These are phyloP conservation scores for Drosophila neutralis DNA, from an alignment of 2,888 invertebrate species.

Conservation along the genomic window DNA sequence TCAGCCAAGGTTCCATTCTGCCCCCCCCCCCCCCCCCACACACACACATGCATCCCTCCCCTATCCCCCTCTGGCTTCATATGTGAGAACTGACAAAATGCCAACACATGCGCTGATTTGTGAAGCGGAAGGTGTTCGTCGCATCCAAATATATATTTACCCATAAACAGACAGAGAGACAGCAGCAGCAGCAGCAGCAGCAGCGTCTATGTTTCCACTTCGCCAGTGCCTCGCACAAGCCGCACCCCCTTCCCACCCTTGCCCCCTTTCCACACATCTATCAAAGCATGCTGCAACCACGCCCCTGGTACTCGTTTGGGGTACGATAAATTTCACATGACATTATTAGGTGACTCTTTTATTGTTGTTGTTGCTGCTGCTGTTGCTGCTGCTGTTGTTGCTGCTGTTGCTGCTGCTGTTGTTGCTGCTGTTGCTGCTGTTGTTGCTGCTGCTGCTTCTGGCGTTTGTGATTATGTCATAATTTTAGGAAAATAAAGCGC, in stretches of 20 bases:
- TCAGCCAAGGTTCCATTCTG: conserved; percentile 55
- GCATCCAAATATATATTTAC: conserved; percentile 71
- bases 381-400: conserved; percentile 33
- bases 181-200: neutral
- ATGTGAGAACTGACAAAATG: conserved; percentile 40
- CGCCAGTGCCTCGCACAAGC: conserved; percentile 12
- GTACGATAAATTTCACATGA: conserved; percentile 76
- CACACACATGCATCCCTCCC: neutral
- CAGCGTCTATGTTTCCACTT: conserved; percentile 39
- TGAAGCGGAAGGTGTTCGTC: conserved; percentile 80
- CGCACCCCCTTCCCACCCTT: neutral
- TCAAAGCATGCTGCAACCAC: conserved; percentile 26
- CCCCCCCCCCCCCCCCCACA: rapidly evolving
- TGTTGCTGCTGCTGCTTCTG: conserved; percentile 24
- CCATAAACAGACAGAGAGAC: conserved; percentile 9
- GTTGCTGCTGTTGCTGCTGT: conserved; percentile 22
- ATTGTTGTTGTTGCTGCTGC: conserved; percentile 37
- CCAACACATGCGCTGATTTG: conserved; percentile 71
- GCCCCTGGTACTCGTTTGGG: conserved; percentile 59
- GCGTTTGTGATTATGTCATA: conserved; percentile 76
- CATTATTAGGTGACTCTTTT: conserved; percentile 77
- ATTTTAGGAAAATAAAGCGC: conserved; percentile 81
- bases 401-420: conserved; percentile 27
- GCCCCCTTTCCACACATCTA: neutral
- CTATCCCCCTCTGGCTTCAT: neutral